Conservation (phyloP, 2,888 invertebrate genomes). For the Therioaphis trifolii region DNA sequence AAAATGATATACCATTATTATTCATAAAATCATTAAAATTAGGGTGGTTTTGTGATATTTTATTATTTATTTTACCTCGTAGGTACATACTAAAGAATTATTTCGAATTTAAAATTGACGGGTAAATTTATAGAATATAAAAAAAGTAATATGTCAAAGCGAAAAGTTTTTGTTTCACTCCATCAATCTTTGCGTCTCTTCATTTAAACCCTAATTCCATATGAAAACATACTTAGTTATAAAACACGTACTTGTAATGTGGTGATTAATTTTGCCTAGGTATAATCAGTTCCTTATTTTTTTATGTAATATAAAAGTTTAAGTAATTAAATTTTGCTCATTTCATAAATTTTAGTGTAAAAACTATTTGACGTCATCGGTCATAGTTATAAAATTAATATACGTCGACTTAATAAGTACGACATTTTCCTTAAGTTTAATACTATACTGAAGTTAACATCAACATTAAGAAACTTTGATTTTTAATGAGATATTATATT, state of each 20-base stretch:
- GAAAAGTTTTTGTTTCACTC: conserved; percentile 22
- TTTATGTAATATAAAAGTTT: no score
- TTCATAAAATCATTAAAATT: conserved; percentile 34
- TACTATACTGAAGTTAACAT: no score
- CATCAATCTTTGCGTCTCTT: conserved; percentile 24
- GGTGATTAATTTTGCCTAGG: conserved; percentile 5
- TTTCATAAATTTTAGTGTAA: no score
- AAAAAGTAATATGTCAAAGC: conserved; percentile 32
- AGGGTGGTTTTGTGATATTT: conserved; percentile 13
- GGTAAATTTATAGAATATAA: conserved; percentile 12
- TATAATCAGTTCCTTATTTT: not conserved
- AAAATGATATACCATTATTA: conserved; percentile 28
- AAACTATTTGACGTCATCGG: no score
- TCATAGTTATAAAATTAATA: no score
- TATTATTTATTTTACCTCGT: conserved; percentile 36
- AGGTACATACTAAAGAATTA: not conserved
- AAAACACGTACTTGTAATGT: not conserved
- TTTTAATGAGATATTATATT: no score
- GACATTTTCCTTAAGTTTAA: no score
- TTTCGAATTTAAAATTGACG: conserved; percentile 39
- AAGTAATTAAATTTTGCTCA: no score
- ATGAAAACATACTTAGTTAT: not conserved
- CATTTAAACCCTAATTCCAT: conserved; percentile 3
- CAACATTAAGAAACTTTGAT: no score
- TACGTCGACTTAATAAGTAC: no score